Percentiles rank a stretch among this genome's conserved stretches.
phyloP scores from a whole-genome alignment of 2,888 invertebrate genomes.

The Urechis unicinctus region DNA sequence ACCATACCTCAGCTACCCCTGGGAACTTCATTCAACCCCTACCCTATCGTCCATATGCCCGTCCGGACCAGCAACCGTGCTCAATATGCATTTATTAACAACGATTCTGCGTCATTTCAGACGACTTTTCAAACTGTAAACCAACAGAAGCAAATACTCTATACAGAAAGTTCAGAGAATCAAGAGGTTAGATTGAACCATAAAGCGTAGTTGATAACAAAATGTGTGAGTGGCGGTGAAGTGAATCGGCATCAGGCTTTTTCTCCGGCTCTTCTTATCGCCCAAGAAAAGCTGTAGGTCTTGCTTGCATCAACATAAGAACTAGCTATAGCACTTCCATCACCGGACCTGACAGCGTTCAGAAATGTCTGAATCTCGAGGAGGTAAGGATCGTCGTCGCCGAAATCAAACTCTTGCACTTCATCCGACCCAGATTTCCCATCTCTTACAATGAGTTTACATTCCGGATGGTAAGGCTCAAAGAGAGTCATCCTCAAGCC shows the following conservation, averaged over 20 bases:
- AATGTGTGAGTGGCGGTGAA: too few relatives aligned
- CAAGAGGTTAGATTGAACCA: too few relatives aligned
- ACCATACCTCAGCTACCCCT: too few relatives aligned
- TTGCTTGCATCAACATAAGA: conserved; percentile 13
- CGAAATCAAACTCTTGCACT: conserved; percentile 5
- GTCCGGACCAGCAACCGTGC: too few relatives aligned
- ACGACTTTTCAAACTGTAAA: too few relatives aligned
- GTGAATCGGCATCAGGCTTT: neutral
- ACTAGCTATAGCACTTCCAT: neutral
- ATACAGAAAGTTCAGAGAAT: too few relatives aligned
- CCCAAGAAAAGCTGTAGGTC: conserved; percentile 11
- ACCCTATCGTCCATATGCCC: too few relatives aligned
- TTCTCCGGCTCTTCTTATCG: conserved; percentile 7
- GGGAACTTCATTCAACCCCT: too few relatives aligned
- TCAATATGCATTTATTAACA: too few relatives aligned
- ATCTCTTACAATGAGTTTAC: conserved; percentile 7
- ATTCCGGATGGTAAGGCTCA: conserved; percentile 10
- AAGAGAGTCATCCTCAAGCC: conserved; percentile 9
- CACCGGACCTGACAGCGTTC: conserved; percentile 5
- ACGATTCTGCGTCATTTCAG: too few relatives aligned
- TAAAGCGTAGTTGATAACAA: too few relatives aligned
- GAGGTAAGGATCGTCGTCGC: conserved; percentile 10
- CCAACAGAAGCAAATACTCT: too few relatives aligned
- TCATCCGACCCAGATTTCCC: neutral
- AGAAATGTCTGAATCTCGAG: conserved; percentile 7